phyloP scores from a whole-genome alignment of 1,140 invertebrate genomes.

The Platyura marginata region DNA sequence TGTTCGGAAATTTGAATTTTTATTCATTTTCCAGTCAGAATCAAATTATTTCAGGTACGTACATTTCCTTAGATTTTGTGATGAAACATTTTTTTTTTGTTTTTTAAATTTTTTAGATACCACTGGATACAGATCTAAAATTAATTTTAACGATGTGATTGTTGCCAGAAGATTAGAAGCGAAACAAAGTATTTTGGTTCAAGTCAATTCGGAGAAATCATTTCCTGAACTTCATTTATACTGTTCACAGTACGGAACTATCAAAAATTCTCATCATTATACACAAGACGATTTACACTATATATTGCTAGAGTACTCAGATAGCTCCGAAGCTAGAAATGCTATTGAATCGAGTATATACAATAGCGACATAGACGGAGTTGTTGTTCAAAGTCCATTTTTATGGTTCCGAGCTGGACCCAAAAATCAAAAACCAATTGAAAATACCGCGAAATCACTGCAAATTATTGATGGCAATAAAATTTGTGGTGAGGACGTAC shows the following conservation, averaged over 20 bases:
- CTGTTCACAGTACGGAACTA: constrained; percentile 35
- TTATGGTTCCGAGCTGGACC: constrained; percentile 42
- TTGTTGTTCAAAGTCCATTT: constrained; percentile 40
- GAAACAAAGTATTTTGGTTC: constrained; percentile 34
- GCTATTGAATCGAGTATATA: constrained; percentile 13
- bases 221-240: constrained; percentile 38
- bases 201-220: constrained; percentile 41
- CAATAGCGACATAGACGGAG: constrained; percentile 21
- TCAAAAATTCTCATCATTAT: constrained; percentile 43
- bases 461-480: constrained; percentile 1
- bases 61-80: too few relatives aligned
- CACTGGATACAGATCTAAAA: too few relatives aligned
- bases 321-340: constrained; percentile 26
- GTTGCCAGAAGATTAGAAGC: constrained; percentile 32
- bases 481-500: constrained; percentile 8
- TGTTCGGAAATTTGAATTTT: too few relatives aligned
- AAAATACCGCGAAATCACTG: neutral
- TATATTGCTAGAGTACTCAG: constrained; percentile 44
- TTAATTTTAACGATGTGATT: constrained; percentile 25
- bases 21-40: too few relatives aligned
- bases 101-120: too few relatives aligned
- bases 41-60: too few relatives aligned
- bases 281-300: constrained; percentile 29
- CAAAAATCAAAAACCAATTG: constrained; percentile 10
- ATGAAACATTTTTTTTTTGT: too few relatives aligned